A percentile compares a stretch with the other conserved stretches of the same genome.
Evolutionary conservation across 2,113 vertebrate genomes (phyloP).

Genomic region (Mus pahari): DNA sequence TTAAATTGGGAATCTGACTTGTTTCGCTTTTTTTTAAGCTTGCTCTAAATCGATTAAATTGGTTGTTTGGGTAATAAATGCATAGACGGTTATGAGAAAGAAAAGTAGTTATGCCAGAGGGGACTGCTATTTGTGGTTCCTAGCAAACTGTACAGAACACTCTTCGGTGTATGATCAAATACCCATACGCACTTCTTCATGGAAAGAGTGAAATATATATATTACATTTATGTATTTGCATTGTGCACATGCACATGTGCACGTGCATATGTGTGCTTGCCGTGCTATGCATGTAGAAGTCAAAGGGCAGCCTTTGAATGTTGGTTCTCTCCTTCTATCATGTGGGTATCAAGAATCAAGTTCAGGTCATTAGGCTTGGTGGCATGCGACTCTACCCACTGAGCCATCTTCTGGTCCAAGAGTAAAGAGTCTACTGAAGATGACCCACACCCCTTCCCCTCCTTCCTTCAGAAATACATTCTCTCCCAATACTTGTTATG

Average conservation of each 20-base stretch:
- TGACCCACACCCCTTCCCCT: background rate
- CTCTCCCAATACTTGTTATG: background rate
- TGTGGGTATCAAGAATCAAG: background rate
- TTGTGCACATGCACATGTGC: background rate
- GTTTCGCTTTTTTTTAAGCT: background rate
- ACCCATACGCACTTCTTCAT: background rate
- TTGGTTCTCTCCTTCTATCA: background rate
- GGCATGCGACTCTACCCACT: background rate
- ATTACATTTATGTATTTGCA: background rate
- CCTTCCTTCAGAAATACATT: background rate
- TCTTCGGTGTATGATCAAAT: background rate
- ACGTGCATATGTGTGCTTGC: background rate
- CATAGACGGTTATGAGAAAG: background rate
- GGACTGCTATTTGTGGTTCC: background rate
- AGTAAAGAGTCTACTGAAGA: background rate
- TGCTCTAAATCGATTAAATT: background rate
- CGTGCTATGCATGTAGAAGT: background rate
- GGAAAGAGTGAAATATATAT: background rate
- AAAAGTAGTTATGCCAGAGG: background rate
- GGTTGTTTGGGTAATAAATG: background rate
- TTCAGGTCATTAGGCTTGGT: background rate
- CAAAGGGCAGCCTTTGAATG: background rate
- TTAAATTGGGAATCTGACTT: background rate
- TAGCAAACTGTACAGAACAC: background rate
- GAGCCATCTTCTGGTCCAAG: background rate